Evolutionary conservation across 2,113 vertebrate genomes (phyloP).

Genomic region (Orthonyx spaldingii): DNA sequence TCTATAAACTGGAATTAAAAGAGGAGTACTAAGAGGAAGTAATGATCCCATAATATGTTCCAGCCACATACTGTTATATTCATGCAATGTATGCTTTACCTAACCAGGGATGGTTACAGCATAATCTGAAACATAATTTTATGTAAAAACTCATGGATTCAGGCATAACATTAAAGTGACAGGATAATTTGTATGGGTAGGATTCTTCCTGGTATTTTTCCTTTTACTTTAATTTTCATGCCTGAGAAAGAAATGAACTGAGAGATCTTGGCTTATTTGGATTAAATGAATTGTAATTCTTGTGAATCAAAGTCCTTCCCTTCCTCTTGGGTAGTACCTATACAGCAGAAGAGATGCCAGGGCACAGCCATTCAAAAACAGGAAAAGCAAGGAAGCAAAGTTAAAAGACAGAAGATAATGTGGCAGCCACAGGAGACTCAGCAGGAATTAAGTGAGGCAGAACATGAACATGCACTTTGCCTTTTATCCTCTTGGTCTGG

Average conservation of each 20-base stretch:
- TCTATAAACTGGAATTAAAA: neutral
- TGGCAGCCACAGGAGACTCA: neutral
- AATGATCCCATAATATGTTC: neutral
- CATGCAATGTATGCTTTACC: neutral
- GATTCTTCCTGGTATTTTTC: neutral
- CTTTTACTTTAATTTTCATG: neutral
- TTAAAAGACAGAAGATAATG: neutral
- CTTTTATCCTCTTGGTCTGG: neutral
- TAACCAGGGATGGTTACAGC: neutral
- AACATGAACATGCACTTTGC: neutral
- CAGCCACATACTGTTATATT: neutral
- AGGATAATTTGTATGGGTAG: neutral
- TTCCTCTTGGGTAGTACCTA: neutral
- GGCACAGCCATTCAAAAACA: neutral
- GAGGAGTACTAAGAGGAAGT: neutral
- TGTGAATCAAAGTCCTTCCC: neutral
- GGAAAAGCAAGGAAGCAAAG: neutral
- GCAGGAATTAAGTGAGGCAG: neutral
- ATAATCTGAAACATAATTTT: neutral
- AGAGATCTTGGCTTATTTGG: neutral
- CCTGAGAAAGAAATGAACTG: neutral
- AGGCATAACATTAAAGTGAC: neutral
- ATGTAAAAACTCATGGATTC: neutral
- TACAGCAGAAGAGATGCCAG: neutral
- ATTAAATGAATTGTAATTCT: neutral